Conservation (phyloP, 2,113 vertebrate species). For the Benitochromis conjunctus region DNA sequence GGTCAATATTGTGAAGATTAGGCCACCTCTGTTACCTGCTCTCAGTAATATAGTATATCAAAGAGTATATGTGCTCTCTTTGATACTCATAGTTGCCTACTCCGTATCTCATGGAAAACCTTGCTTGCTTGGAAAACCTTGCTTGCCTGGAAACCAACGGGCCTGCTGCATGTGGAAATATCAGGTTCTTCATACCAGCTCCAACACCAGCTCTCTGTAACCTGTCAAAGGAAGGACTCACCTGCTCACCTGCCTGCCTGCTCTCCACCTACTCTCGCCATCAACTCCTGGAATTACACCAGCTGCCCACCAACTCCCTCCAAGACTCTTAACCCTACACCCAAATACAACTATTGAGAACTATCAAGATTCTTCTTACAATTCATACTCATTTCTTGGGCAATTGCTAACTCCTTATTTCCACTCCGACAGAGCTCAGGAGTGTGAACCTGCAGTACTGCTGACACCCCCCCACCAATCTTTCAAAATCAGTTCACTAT, state of each 20-base stretch:
- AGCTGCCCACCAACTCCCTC: background rate
- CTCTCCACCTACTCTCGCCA: fast-evolving
- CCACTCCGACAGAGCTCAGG: background rate
- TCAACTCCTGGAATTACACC: background rate
- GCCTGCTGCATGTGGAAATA: background rate
- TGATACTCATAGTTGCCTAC: background rate
- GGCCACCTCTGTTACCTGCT: background rate
- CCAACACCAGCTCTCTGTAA: background rate
- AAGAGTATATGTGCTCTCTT: no score
- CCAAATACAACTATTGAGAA: fast-evolving
- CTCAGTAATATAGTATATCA: no score
- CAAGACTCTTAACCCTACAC: fast-evolving
- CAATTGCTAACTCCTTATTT: background rate
- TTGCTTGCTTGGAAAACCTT: background rate
- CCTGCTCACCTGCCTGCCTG: background rate
- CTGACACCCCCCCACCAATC: background rate
- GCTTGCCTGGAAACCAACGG: background rate
- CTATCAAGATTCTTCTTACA: background rate
- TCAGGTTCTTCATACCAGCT: background rate
- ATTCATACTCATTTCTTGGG: background rate
- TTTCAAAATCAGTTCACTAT: background rate
- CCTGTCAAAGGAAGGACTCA: background rate
- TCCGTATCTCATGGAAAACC: background rate
- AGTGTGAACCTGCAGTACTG: background rate
- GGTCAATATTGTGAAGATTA: background rate